Evolutionary conservation across 1,140 invertebrate genomes (phyloP), one percentile per base, ranked within the genome.

Genomic region (Drosophila oshimai): DNA sequence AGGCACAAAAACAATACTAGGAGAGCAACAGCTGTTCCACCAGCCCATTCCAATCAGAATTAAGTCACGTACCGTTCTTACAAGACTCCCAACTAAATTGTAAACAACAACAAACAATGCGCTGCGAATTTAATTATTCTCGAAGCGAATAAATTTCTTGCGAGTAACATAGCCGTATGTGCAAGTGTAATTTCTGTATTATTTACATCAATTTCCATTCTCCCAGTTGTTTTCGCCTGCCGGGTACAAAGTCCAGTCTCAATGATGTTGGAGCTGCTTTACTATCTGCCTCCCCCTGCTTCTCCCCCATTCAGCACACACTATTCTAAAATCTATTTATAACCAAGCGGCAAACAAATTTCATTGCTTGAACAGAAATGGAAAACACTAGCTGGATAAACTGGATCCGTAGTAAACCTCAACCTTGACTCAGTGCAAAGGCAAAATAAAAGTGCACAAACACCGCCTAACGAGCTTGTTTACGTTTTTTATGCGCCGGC

Each of bases 401-500:
- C 68, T 65, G 61, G 58, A 71, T 72, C 24, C 54, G 31, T 22
- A 61, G 57, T 36, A 55, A 36, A 15, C 31, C 28, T 41, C 69
- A 84, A 62, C 71, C 80, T 86, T 75, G 80, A 72, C 51, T 84
- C 51, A 46, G 49, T 64, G 45, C 58, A 53, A 53, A 26, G 41
- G 31, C 36, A 47, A 13, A 49, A 36, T 22, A 44, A 50, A 33
- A 45, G 26, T 45, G 24, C 51, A 47, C 45, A 47, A 44, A 36
- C 42, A 62, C 34, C 42, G 55, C 61, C 74, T 86, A 79, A 84
- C 75, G 79, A 86, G 83, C 79, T 84, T 84, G 79, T 86, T 84
- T 86, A 86, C 79, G 58, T 79, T 75, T 37, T 55, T 62, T 58
- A 26, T 24, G 44, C 24, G 53, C 79, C 79, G 80, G 79, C 58